phyloP scores from a whole-genome alignment of 2,888 invertebrate genomes.

The Oxyteleia sp. region DNA sequence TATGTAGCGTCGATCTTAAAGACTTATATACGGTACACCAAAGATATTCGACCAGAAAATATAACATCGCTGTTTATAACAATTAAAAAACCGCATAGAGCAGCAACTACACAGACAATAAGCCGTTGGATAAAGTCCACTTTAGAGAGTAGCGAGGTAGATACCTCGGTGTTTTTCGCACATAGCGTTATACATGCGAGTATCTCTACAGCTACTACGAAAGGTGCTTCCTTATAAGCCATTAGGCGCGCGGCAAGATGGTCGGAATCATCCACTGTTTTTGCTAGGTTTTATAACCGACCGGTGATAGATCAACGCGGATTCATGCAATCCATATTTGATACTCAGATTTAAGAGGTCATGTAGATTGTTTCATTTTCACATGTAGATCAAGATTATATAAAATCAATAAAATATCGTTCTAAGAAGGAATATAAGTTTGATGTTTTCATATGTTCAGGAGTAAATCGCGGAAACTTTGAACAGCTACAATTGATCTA shows the following conservation, averaged over 20 bases:
- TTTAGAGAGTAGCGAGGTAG: not conserved
- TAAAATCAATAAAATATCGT: too few relatives aligned
- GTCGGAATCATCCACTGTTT: not conserved
- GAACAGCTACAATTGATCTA: slow-evolving; percentile 22
- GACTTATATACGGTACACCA: not conserved
- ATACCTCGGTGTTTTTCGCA: too few relatives aligned
- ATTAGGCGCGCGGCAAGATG: not conserved
- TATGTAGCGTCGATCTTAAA: not conserved
- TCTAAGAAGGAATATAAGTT: too few relatives aligned
- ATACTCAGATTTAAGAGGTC: too few relatives aligned
- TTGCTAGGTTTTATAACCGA: not conserved
- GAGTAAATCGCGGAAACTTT: not conserved
- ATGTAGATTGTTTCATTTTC: not conserved
- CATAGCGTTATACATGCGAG: too few relatives aligned
- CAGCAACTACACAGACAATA: not conserved
- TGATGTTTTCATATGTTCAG: too few relatives aligned
- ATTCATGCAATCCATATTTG: not conserved
- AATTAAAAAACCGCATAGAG: slow-evolving; percentile 10
- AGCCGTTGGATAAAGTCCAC: slow-evolving; percentile 10
- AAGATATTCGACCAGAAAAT: not conserved
- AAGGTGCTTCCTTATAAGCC: not conserved
- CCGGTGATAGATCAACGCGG: not conserved
- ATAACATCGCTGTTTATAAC: not conserved
- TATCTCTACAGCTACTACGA: not conserved
- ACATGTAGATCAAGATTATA: too few relatives aligned